Evolutionary conservation across 2,888 invertebrate species (phyloP).

Genomic region (Hermaeophaga mercurialis): DNA sequence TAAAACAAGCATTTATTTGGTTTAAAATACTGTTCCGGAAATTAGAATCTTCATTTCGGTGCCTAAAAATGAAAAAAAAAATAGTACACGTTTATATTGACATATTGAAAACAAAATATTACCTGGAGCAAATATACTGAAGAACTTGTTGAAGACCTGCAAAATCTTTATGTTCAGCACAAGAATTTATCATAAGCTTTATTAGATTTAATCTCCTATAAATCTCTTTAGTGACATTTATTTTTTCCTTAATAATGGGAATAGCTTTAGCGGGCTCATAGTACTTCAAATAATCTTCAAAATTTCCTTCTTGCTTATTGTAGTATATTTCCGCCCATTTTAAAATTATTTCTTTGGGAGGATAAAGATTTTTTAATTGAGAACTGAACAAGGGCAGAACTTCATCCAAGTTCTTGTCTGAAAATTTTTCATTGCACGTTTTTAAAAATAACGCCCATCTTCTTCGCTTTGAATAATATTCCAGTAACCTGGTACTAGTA

Average conservation of each 20-base stretch:
- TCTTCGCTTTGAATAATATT: slow-evolving; percentile 33
- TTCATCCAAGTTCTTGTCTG: slow-evolving; percentile 20
- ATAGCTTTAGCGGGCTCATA: slow-evolving; percentile 33
- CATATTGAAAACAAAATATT: neutral
- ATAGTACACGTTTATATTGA: no score
- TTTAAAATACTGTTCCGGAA: slow-evolving; percentile 19
- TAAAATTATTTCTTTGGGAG: slow-evolving; percentile 26
- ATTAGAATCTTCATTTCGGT: slow-evolving; percentile 37
- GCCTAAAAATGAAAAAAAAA: slow-evolving; percentile 21
- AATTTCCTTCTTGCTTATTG: slow-evolving; percentile 24
- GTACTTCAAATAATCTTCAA: slow-evolving; percentile 30
- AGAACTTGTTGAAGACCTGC: slow-evolving; percentile 36
- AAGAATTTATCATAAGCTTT: slow-evolving; percentile 32
- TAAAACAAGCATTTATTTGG: slow-evolving; percentile 13
- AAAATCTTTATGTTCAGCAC: slow-evolving; percentile 35
- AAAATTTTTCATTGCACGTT: slow-evolving; percentile 28
- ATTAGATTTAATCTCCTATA: slow-evolving; percentile 29
- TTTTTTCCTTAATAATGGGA: slow-evolving; percentile 38
- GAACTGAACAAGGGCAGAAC: slow-evolving; percentile 15
- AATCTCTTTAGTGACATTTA: slow-evolving; percentile 39
- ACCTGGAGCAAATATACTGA: slow-evolving; percentile 37
- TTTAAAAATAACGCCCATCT: slow-evolving; percentile 35
- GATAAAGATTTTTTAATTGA: slow-evolving; percentile 20
- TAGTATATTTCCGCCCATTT: slow-evolving; percentile 37
- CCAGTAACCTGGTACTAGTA: slow-evolving; percentile 14